Evolutionary conservation across 2,888 invertebrate species (phyloP).

Genomic region (Willowsia nigromaculata): DNA sequence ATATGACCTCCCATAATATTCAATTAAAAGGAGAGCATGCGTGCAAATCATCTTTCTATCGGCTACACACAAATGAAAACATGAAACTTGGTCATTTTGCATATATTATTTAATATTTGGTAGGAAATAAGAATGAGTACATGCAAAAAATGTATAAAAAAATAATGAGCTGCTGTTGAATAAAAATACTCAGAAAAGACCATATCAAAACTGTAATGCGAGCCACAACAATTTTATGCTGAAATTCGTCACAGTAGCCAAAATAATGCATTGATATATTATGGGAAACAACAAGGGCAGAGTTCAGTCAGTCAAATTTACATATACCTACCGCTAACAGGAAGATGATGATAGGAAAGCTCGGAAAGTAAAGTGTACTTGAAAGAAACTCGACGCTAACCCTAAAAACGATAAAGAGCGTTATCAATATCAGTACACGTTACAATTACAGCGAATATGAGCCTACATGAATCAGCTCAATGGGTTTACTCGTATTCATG

Average conservation of each 20-base stretch:
- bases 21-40: constrained; percentile 11
- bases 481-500: no score
- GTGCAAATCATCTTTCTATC: background rate
- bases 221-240: no score
- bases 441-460: no score
- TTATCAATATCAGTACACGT: no score
- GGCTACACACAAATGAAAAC: background rate
- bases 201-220: background rate
- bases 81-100: background rate
- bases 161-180: background rate
- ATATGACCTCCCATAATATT: constrained; percentile 20
- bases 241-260: no score
- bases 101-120: no score
- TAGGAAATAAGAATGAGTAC: no score
- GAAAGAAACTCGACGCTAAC: no score
- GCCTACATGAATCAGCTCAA: no score
- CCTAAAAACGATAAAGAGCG: no score
- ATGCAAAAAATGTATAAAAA: background rate
- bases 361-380: background rate
- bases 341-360: constrained; percentile 47
- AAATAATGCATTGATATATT: no score
- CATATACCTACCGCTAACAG: constrained; percentile 66
- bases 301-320: background rate
- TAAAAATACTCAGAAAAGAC: background rate
- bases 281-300: background rate